phyloP scores from a whole-genome alignment of 2,113 vertebrate genomes.

The Orientallactaga bullata region DNA sequence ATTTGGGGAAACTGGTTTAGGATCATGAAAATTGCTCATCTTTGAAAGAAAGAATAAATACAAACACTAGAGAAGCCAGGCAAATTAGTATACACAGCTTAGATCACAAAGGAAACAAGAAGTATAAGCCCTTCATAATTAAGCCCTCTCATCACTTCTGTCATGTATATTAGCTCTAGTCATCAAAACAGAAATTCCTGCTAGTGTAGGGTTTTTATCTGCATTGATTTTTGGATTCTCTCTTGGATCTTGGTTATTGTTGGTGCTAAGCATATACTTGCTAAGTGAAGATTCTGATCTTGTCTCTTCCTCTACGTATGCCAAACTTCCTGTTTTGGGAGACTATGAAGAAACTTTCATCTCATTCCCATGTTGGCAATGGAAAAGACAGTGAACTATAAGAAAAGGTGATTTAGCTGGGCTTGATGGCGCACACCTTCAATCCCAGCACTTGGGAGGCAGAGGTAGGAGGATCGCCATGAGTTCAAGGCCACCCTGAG shows the following conservation, averaged over 20 bases:
- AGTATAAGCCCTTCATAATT: not conserved
- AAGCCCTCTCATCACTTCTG: not conserved
- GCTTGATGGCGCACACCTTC: too few relatives aligned
- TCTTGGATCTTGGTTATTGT: not conserved
- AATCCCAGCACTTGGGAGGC: too few relatives aligned
- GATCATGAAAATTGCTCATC: conserved; percentile 18
- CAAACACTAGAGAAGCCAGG: conserved; percentile 50
- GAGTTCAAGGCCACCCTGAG: too few relatives aligned
- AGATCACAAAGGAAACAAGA: conserved; percentile 40
- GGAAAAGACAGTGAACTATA: conserved; percentile 1
- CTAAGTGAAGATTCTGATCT: not conserved
- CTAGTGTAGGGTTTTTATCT: not conserved
- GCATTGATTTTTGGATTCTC: conserved; percentile 19
- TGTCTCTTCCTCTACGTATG: conserved; percentile 3
- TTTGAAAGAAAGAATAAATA: conserved; percentile 61
- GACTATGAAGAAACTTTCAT: not conserved
- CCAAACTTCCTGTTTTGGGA: conserved; percentile 7
- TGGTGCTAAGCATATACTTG: conserved; percentile 7
- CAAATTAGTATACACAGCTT: conserved; percentile 54
- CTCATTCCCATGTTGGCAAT: not conserved
- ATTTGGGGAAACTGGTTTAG: conserved; percentile 55
- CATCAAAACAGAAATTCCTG: not conserved
- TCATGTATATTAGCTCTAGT: not conserved
- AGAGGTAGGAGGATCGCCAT: too few relatives aligned
- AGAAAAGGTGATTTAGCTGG: conserved; percentile 22